These are phyloP conservation scores for Drosophila varians DNA, from an alignment of 1,140 invertebrate genomes.

Conservation along the genomic window DNA sequence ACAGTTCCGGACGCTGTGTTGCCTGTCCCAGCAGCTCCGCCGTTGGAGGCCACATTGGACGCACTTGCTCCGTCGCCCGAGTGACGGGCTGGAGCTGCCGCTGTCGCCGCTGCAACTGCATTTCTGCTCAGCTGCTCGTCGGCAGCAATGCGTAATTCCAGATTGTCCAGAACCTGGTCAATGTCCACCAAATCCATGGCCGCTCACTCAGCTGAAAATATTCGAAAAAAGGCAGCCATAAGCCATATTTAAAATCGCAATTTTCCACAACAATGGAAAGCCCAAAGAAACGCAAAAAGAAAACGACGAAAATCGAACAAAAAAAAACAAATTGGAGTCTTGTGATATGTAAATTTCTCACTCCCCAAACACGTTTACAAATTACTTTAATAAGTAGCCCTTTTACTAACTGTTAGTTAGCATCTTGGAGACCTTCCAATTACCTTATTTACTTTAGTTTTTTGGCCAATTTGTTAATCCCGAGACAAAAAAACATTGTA, in stretches of 20 bases:
- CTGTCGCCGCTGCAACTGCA: slow-evolving; percentile 84
- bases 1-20: background rate
- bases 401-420: background rate
- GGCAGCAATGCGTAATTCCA: slow-evolving; percentile 85
- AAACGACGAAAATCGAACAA: slow-evolving; percentile 6
- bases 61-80: slow-evolving; percentile 50
- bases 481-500: slow-evolving; percentile 7
- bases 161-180: slow-evolving; percentile 94
- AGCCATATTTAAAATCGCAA: slow-evolving; percentile 5
- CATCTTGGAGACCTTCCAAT: background rate
- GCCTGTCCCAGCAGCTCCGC: slow-evolving; percentile 12
- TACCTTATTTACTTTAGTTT: slow-evolving; percentile 25
- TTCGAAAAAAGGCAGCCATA: background rate
- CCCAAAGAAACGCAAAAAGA: slow-evolving; percentile 27
- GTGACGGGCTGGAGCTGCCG: slow-evolving; percentile 25
- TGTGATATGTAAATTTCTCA: background rate
- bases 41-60: background rate
- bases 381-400: background rate
- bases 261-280: slow-evolving; percentile 19
- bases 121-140: slow-evolving; percentile 61
- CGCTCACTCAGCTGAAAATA: slow-evolving; percentile 17
- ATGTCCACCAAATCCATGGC: slow-evolving; percentile 88
- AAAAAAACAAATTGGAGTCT: slow-evolving; percentile 21
- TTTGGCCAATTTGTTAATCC: slow-evolving; percentile 22
- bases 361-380: background rate